Evolutionary conservation across 1,140 invertebrate genomes (phyloP), one percentile per base, ranked within the genome.

Genomic region (Manduca sexta): DNA sequence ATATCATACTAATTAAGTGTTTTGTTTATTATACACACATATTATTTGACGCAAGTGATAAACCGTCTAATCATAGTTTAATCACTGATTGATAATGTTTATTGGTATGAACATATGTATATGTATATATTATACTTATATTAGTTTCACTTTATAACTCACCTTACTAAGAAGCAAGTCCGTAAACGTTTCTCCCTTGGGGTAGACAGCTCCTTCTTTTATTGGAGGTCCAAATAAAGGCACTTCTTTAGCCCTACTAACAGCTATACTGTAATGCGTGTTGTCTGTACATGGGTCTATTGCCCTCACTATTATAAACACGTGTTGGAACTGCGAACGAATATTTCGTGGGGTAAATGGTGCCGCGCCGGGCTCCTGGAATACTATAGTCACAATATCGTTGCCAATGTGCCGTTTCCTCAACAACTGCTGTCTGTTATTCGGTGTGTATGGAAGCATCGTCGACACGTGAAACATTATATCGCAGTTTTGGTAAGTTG

Each of bases 381-480:
- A 98, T 35, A 98, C 94, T 64, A 97, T 96, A 4, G 95, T 98
- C n/a, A 97, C 95, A 77, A 97, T 97, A 82, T 97, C 95, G 78
- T 97, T 97, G 52, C 95, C 95, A 69, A 97, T 97, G 84, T 97
- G 95, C 34, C 96, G 88, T 81, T 97, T 98, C 53, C 96, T 88
- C 51, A 98, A 88, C 53, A 99, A 87, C 84, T 97, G 95, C 80
- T 97, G 95, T 56, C 93, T 88, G 85, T 98, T 97, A 72, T 95
- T 97, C 35, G 95, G 92, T 12, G 95, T 97, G 70, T 96, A 97
- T 21, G 96, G 96, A 51, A 98, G 88, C 89, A 97, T 92, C 6
- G 96, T 97, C 4, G 95, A 97, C 5, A 98, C 95, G 75, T 98
- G 96, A 81, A 97, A 97, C 92, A 97, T 97, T 17, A 98, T 91